Conservation (phyloP, 2,113 vertebrate genomes). For the Cebus imitator region DNA sequence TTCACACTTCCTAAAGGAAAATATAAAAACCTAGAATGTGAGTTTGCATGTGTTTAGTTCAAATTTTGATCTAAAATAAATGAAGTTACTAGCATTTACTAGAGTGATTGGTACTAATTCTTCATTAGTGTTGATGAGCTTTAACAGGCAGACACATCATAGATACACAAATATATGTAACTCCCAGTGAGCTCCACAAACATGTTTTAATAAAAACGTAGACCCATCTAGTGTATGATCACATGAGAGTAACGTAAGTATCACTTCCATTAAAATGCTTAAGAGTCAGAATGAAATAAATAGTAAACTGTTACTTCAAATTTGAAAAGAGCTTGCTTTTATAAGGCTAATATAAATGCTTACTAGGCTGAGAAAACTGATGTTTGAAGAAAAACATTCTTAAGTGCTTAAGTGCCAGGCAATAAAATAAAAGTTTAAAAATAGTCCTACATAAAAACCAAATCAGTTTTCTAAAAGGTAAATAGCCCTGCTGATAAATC, state of each 20-base stretch:
- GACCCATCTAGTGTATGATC: conserved; percentile 54
- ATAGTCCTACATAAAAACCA: conserved; percentile 36
- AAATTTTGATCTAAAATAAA: conserved; percentile 39
- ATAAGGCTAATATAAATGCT: background rate
- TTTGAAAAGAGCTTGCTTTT: conserved; percentile 55
- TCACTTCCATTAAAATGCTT: conserved; percentile 69
- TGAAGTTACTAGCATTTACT: conserved; percentile 57
- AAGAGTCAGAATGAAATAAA: conserved; percentile 66
- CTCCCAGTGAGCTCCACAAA: conserved; percentile 22
- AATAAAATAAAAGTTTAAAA: conserved; percentile 54
- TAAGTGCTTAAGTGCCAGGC: conserved; percentile 49
- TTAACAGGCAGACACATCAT: conserved; percentile 32
- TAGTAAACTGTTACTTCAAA: conserved; percentile 57
- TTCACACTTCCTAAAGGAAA: background rate
- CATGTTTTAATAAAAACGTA: conserved; percentile 53
- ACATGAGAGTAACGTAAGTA: conserved; percentile 61
- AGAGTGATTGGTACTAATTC: conserved; percentile 38
- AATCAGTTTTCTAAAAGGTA: conserved; percentile 51
- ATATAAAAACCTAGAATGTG: conserved; percentile 12
- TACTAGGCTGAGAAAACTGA: conserved; percentile 39
- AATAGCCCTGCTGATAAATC: conserved; percentile 53
- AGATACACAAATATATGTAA: background rate
- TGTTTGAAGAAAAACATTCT: background rate
- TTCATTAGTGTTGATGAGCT: conserved; percentile 44
- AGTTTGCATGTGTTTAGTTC: conserved; percentile 35